Conservation (phyloP, 2,797 vertebrate genomes). For the Sebastes hubbsi region DNA sequence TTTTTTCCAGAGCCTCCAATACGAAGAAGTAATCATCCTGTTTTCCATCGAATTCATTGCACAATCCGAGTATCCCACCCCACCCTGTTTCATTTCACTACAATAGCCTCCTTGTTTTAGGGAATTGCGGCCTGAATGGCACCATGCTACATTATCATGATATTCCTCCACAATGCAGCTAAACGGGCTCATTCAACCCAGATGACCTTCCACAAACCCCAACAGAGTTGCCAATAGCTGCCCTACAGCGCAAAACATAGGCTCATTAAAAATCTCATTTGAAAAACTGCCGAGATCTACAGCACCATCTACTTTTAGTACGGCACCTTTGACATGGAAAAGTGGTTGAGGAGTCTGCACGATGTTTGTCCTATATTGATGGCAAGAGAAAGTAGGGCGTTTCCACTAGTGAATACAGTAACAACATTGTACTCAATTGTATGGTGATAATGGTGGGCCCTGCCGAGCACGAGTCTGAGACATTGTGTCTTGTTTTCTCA, state of each 20-base stretch:
- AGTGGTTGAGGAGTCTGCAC: slow-evolving; percentile 59
- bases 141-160: slow-evolving; percentile 80
- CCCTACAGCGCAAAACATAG: slow-evolving; percentile 72
- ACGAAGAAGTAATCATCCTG: slow-evolving; percentile 62
- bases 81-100: slow-evolving; percentile 72
- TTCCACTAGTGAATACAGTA: slow-evolving; percentile 64
- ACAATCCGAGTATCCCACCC: slow-evolving; percentile 66
- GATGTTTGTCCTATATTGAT: slow-evolving; percentile 75
- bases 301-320: slow-evolving; percentile 77
- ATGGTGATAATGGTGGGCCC: slow-evolving; percentile 38
- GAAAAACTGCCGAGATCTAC: slow-evolving; percentile 66
- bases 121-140: slow-evolving; percentile 74
- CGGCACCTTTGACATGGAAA: slow-evolving; percentile 70
- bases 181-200: slow-evolving; percentile 78
- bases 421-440: slow-evolving; percentile 69
- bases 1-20: slow-evolving; percentile 39
- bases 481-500: slow-evolving; percentile 25
- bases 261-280: slow-evolving; percentile 82
- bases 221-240: slow-evolving; percentile 68
- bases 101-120: slow-evolving; percentile 81
- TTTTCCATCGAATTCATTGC: slow-evolving; percentile 73
- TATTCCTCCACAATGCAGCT: slow-evolving; percentile 77
- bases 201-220: slow-evolving; percentile 78
- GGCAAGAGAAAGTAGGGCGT: slow-evolving; percentile 72
- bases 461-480: slow-evolving; percentile 20